These are phyloP conservation scores for Gambusia holbrooki DNA, from an alignment of 2,113 vertebrate genomes.

Conservation along the genomic window DNA sequence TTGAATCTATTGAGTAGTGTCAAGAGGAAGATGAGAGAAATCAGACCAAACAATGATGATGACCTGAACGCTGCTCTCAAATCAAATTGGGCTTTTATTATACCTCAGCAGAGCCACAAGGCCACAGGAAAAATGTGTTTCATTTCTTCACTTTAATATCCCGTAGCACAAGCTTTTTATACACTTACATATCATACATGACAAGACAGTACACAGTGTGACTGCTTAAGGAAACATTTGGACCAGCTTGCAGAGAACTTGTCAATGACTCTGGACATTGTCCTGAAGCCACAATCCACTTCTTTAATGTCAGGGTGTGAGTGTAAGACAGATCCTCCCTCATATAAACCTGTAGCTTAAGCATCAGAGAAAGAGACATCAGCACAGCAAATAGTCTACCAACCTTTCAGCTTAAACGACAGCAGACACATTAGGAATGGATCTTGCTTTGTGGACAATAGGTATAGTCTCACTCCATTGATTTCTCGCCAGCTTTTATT, in stretches of 20 bases:
- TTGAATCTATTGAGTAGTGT: too few relatives aligned
- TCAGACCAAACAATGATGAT: too few relatives aligned
- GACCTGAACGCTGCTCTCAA: too few relatives aligned
- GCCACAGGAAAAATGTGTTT: too few relatives aligned
- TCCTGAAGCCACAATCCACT: not conserved
- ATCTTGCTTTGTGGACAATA: constrained; percentile 73
- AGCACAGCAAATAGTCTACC: constrained; percentile 42
- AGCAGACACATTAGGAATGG: constrained; percentile 73
- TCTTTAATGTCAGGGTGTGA: not conserved
- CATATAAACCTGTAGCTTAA: constrained; percentile 13
- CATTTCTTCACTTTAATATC: too few relatives aligned
- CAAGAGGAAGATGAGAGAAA: too few relatives aligned
- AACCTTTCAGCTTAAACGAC: constrained; percentile 66
- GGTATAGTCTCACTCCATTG: constrained; percentile 76
- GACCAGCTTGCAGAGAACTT: not conserved
- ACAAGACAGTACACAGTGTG: too few relatives aligned
- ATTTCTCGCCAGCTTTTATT: constrained; percentile 80
- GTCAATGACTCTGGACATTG: not conserved
- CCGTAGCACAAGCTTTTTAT: too few relatives aligned
- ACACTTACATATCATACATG: too few relatives aligned
- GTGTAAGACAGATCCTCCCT: not conserved
- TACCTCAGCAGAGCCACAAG: too few relatives aligned
- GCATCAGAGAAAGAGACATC: constrained; percentile 54
- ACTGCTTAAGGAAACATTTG: too few relatives aligned
- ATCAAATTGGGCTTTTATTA: too few relatives aligned